Conservation (phyloP, 2,113 vertebrate genomes). For the Cottus gobio region DNA sequence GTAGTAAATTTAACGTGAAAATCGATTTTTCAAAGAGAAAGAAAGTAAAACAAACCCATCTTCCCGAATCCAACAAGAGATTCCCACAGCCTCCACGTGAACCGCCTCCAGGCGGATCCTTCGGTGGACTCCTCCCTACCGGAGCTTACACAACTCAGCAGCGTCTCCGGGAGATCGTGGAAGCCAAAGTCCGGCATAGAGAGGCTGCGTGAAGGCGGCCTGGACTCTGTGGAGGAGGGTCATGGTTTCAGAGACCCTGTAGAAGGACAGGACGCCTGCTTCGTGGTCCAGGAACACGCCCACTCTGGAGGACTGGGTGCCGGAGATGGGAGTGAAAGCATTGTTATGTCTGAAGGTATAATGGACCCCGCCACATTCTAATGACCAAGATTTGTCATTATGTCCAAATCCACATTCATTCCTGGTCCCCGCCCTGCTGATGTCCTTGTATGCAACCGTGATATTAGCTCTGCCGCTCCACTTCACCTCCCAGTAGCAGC, state of each 20-base stretch:
- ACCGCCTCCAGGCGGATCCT: background rate
- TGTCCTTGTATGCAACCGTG: background rate
- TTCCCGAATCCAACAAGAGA: background rate
- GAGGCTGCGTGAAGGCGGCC: conserved; percentile 35
- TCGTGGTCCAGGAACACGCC: conserved; percentile 26
- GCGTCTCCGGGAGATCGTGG: background rate
- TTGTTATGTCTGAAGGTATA: background rate
- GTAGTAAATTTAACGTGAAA: background rate
- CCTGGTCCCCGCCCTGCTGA: rapidly evolving
- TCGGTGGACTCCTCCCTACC: background rate
- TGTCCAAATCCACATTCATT: background rate
- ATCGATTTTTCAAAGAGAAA: background rate
- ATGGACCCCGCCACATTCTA: rapidly evolving
- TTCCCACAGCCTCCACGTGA: background rate
- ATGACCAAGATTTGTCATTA: background rate
- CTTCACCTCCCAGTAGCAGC: background rate
- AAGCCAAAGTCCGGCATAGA: conserved; percentile 17
- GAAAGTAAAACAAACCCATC: background rate
- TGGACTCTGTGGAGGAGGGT: conserved; percentile 39
- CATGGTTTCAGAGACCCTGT: conserved; percentile 3
- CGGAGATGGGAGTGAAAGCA: rapidly evolving
- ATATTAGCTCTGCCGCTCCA: background rate
- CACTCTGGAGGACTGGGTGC: conserved; percentile 13
- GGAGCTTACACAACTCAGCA: conserved; percentile 23
- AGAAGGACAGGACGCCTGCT: conserved; percentile 14